These are phyloP conservation scores for Coendou prehensilis DNA, from an alignment of 2,797 vertebrate genomes.

Conservation along the genomic window DNA sequence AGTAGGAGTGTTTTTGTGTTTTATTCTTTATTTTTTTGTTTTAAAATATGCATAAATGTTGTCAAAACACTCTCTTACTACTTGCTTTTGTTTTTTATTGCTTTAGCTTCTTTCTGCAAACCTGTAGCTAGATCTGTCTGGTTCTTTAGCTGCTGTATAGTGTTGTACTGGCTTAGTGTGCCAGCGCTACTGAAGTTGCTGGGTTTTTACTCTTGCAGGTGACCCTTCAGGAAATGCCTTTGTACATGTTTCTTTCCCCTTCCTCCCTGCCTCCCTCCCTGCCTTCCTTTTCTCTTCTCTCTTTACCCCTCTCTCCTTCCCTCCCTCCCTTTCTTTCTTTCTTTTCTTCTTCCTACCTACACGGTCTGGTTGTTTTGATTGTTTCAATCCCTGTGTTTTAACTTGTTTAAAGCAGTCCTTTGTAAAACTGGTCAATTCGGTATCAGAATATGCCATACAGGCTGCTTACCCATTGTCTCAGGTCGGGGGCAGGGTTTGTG, in stretches of 20 bases:
- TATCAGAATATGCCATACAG: background rate
- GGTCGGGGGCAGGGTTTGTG: background rate
- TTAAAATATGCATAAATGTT: background rate
- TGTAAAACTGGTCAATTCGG: background rate
- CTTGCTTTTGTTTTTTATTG: background rate
- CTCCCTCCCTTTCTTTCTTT: too few species aligned
- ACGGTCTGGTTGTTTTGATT: background rate
- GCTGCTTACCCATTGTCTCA: background rate
- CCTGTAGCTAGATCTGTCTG: background rate
- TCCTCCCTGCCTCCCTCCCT: background rate
- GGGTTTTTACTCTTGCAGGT: background rate
- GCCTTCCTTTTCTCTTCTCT: too few species aligned
- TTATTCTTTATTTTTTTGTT: background rate
- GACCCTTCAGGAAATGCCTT: background rate
- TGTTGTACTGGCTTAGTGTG: background rate
- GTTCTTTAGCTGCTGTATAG: background rate
- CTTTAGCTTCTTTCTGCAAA: background rate
- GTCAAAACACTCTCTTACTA: background rate
- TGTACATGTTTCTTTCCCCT: background rate
- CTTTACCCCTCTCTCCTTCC: too few species aligned
- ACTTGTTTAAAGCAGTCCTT: background rate
- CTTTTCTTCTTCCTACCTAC: too few species aligned
- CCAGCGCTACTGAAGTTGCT: too few species aligned
- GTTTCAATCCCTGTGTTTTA: background rate
- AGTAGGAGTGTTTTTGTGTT: background rate